These are phyloP conservation scores for Pygmarrhopalites habei DNA, from an alignment of 1,140 invertebrate species.

Conservation along the genomic window DNA sequence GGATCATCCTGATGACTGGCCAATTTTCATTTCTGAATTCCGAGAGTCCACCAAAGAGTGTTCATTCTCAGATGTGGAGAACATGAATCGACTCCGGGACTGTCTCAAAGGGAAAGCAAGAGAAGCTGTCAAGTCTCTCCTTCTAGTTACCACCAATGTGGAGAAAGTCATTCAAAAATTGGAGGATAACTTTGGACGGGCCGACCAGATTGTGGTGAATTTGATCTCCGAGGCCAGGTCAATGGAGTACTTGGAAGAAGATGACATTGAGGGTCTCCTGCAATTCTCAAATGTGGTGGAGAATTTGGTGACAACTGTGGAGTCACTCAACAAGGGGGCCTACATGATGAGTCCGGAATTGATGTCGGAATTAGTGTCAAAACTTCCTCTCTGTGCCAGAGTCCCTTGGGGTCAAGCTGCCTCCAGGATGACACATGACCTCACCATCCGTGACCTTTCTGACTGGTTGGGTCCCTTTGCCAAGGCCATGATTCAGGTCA, in stretches of 20 bases:
- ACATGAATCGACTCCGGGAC: slow-evolving; percentile 4
- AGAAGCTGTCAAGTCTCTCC: slow-evolving; percentile 3
- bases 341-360: neutral
- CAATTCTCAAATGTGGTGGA: neutral
- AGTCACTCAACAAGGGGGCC: neutral
- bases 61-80: slow-evolving; percentile 12
- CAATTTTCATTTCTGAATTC: slow-evolving; percentile 4
- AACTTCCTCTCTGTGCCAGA: too few relatives aligned
- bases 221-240: neutral
- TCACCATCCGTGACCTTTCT: too few relatives aligned
- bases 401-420: too few relatives aligned
- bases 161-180: neutral
- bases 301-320: slow-evolving; percentile 6
- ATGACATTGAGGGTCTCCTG: neutral
- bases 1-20: slow-evolving; percentile 17
- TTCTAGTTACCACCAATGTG: neutral
- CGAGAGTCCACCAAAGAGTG: neutral
- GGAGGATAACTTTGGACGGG: neutral
- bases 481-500: too few relatives aligned
- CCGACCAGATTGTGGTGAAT: neutral
- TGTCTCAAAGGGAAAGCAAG: slow-evolving; percentile 16
- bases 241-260: neutral
- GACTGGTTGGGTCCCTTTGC: too few relatives aligned
- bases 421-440: too few relatives aligned
- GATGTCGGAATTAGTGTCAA: too few relatives aligned